Base-by-base conservation (phyloP, 2,113 vertebrate species). In the Dendrocopos noguchii region DNA sequence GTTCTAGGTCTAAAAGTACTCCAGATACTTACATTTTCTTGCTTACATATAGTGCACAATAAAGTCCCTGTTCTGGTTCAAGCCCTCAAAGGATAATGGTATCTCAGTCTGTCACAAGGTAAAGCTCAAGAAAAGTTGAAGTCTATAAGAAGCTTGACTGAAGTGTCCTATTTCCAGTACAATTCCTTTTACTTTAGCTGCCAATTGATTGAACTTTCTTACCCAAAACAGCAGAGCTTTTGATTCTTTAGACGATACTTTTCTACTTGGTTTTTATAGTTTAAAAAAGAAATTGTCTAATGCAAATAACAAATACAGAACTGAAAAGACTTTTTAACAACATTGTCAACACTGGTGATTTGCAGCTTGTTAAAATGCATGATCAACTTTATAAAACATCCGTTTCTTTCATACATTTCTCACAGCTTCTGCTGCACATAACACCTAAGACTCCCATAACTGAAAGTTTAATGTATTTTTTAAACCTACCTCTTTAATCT, bases 401-500 rank as follows among this genome's bases (percentile, higher is more conserved):
- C 53, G 25, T 64, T 84, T 72, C 60, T 76, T 52, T 91, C 60
- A 82, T 81, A 47, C 2, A 52, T 80, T 96, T 93, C 84, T 82
- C 10, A 2, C 15, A 80, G 68, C 75, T 83, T 94, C 74, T 92
- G 72, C 75, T 71, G 60, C 1, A 2, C 29, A 4, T 28, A 87
- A 31, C 78, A 89, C 84, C 60, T 76, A 88, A 87, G 96, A 74
- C 53, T 93, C 28, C 59, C 14, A 10, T 66, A 92, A 93, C 84
- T 93, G 89, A 93, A 92, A 70, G 87, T 91, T 91, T 92, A 95
- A 96, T 94, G 87, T 77, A 96, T 95, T 94, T 96, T 95, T 96
- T 84, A 95, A 95, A 88, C n/a, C 76, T 67, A 25, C 11, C 53
- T 93, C 95, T 96, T 96, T 96, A 93, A 95, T 95, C 94, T 96